Conservation (phyloP, 2,888 invertebrate genomes). For the Athalia cordata region DNA sequence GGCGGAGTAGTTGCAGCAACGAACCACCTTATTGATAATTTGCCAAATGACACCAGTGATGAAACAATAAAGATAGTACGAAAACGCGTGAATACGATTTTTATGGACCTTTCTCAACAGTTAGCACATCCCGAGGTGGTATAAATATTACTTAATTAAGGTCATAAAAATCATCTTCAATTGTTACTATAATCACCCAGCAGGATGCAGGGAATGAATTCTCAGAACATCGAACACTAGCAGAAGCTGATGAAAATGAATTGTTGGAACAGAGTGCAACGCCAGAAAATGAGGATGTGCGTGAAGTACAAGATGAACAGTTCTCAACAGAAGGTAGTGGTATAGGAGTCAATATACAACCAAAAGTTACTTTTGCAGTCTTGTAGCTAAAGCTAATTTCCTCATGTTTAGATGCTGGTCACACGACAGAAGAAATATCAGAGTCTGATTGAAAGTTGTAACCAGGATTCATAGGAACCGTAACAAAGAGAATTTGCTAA, state of each 20-base stretch:
- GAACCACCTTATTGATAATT: slow-evolving; percentile 20
- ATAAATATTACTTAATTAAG: not conserved
- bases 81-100: slow-evolving; percentile 6
- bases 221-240: not conserved
- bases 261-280: not conserved
- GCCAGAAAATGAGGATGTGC: no score
- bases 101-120: slow-evolving; percentile 34
- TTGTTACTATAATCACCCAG: not conserved
- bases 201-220: not conserved
- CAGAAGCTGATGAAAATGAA: not conserved
- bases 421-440: not conserved
- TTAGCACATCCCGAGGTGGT: slow-evolving; percentile 13
- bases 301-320: not conserved
- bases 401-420: not conserved
- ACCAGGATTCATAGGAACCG: not conserved
- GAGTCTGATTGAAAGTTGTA: slow-evolving; percentile 15
- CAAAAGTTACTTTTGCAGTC: not conserved
- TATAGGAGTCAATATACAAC: not conserved
- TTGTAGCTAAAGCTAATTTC: not conserved
- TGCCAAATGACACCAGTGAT: slow-evolving; percentile 31
- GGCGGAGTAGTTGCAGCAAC: slow-evolving; percentile 18
- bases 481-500: not conserved
- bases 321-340: slow-evolving; percentile 4
- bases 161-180: not conserved
- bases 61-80: slow-evolving; percentile 25